Base-by-base conservation (phyloP, 53 echinoderm and acorn worm species). In the Patiria pectinifera region DNA sequence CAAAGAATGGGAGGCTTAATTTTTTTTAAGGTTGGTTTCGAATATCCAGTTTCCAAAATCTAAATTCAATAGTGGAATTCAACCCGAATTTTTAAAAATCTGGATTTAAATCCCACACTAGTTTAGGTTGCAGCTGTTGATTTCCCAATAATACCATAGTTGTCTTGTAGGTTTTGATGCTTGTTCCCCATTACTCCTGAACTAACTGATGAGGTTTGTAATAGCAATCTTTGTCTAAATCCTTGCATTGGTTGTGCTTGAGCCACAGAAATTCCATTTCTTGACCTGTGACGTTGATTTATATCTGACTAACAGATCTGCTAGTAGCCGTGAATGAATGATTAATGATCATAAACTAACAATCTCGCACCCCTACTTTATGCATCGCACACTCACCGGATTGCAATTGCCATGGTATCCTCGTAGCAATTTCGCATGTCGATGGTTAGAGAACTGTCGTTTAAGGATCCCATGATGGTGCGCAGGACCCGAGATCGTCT, bases 371-470 rank as follows among this genome's bases (percentile, higher is more conserved):
- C 74, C 53, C 74, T 21, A n/a, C 35, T 81, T 21, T 69, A 44
- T 14, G 18, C 63, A 61, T 48, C 45, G 44, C 71, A 24, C 90
- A 58, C 19, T 25, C 43, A 61, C 49, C 13, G 90, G 80, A 47
- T 80, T 63, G 62, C 24, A 63, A 35, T 90, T 90, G 23, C 81
- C 49, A 69, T 77, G 90, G 90, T 69, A 78, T 80, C 79, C 86
- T n/a, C 49, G 81, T 77, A 90, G 90, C 80, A 81, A 69, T 63
- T 90, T 7, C 90, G 90, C 81, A 90, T 90, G 90, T 80, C 90
- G 12, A 90, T 90, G 80, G 90, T 90, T 13, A 21, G 81, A 45
- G 90, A 90, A 69, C 48, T 90, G 25, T 90, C 90, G 43, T 90
- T 80, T 66, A 90, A 90, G 48, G 90, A 90, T 13, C 90, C 90